These are phyloP conservation scores for Nothura maculosa DNA, from an alignment of 2,797 vertebrate species.

Conservation along the genomic window DNA sequence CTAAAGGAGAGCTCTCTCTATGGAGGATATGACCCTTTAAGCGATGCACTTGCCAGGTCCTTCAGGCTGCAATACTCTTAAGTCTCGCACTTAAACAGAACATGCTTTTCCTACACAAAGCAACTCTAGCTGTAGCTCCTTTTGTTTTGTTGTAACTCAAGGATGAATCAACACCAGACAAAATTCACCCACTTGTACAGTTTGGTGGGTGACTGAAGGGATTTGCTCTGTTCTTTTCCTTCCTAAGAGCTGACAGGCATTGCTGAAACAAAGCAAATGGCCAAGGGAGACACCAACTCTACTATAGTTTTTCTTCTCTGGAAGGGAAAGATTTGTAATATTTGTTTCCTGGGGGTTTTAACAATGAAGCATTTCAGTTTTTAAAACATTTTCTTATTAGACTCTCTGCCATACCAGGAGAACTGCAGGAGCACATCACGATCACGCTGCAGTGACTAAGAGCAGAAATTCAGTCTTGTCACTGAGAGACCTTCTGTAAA, in stretches of 20 bases:
- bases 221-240: background rate
- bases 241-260: background rate
- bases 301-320: background rate
- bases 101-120: background rate
- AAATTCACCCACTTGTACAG: background rate
- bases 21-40: accelerated
- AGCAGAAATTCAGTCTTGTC: conserved; percentile 72
- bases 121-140: background rate
- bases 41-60: background rate
- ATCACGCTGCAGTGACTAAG: conserved; percentile 74
- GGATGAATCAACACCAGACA: background rate
- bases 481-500: conserved; percentile 78
- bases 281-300: background rate
- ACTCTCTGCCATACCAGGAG: conserved; percentile 49
- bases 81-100: background rate
- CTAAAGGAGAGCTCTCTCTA: background rate
- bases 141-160: background rate
- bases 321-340: background rate
- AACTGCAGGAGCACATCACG: conserved; percentile 53
- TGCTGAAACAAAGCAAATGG: background rate
- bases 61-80: background rate
- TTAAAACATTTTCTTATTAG: conserved; percentile 45
- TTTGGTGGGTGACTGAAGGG: background rate
- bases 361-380: conserved; percentile 66
- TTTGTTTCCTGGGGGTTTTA: conserved; percentile 67